These are phyloP conservation scores for Prunella strophiata DNA, from an alignment of 2,797 vertebrate genomes.

Conservation along the genomic window DNA sequence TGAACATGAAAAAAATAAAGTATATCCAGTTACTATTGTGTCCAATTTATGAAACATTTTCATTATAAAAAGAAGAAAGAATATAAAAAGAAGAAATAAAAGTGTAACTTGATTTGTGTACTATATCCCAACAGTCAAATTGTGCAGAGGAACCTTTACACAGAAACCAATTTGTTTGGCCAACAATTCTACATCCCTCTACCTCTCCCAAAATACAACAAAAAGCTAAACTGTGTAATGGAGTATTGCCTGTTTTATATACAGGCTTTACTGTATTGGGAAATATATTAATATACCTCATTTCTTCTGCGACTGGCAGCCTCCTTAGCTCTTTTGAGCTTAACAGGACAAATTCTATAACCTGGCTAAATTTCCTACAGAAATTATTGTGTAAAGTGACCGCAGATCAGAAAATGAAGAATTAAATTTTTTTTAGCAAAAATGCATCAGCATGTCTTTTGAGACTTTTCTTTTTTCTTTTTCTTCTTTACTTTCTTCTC, in stretches of 20 bases:
- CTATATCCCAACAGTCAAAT: constrained; percentile 34
- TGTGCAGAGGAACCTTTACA: constrained; percentile 25
- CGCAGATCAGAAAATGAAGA: fast-evolving
- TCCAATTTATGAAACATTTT: constrained; percentile 52
- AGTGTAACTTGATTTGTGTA: constrained; percentile 17
- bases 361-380: neutral
- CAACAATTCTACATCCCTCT: constrained; percentile 7
- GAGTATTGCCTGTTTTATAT: neutral
- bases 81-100: constrained; percentile 39
- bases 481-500: no score
- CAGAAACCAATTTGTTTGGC: constrained; percentile 19
- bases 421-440: fast-evolving
- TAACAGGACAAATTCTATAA: neutral
- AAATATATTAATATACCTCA: neutral
- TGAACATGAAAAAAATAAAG: neutral
- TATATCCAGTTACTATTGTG: neutral
- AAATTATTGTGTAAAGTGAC: neutral
- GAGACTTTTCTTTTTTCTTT: neutral
- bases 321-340: neutral
- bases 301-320: neutral
- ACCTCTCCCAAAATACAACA: neutral
- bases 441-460: fast-evolving
- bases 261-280: neutral
- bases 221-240: neutral
- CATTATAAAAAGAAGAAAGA: constrained; percentile 37